Percentiles rank a stretch among this genome's conserved stretches.
phyloP scores from a whole-genome alignment of 1,140 invertebrate genomes.

The Charaxes varanes region DNA sequence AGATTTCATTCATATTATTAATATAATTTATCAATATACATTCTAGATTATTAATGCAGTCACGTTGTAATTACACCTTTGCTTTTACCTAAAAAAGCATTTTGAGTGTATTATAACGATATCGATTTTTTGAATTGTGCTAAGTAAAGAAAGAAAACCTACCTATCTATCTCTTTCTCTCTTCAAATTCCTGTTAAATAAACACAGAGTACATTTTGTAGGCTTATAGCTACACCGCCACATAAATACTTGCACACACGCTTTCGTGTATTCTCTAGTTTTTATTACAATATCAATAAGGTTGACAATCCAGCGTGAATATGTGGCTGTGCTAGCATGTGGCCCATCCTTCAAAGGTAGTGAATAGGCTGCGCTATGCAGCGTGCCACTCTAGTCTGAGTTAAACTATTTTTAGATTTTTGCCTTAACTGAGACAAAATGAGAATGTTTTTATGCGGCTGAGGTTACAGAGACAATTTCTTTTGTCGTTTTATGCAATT shows the following conservation, averaged over 20 bases:
- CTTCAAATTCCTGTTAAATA: too few relatives aligned
- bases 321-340: not conserved
- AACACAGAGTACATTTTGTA: too few relatives aligned
- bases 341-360: conserved; percentile 8
- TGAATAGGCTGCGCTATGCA: conserved; percentile 17
- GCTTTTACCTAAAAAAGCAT: too few relatives aligned
- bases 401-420: conserved; percentile 22
- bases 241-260: conserved; percentile 6
- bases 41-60: too few relatives aligned
- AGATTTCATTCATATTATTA: too few relatives aligned
- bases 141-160: too few relatives aligned
- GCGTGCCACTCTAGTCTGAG: conserved; percentile 8
- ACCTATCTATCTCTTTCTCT: conserved; percentile 5
- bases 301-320: conserved; percentile 8
- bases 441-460: conserved; percentile 14
- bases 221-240: conserved; percentile 3
- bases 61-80: too few relatives aligned
- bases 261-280: conserved; percentile 4
- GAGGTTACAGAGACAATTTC: conserved; percentile 4
- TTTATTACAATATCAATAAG: conserved; percentile 12
- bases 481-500: not conserved
- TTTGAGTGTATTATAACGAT: too few relatives aligned
- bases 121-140: too few relatives aligned
- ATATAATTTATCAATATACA: too few relatives aligned
- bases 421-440: conserved; percentile 14